Base-by-base conservation (phyloP, 2,113 vertebrate species). In the Atractosteus spatula region DNA sequence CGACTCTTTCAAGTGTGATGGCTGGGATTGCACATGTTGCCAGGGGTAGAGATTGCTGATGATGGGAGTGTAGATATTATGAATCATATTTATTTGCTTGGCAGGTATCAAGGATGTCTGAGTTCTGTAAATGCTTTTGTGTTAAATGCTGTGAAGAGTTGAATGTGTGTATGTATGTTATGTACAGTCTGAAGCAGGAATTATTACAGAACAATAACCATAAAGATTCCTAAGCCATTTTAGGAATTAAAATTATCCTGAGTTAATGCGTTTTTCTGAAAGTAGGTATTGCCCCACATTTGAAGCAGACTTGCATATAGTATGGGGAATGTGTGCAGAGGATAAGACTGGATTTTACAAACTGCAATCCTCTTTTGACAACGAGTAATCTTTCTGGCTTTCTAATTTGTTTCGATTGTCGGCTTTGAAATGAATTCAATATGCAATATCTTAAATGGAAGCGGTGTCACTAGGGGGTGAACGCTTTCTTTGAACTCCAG, bases 331-430 rank as follows among this genome's bases (percentile, higher is more conserved):
- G 61, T 70, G 47, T 66, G 70, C 44, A 14, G 62, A 70, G 79
- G 68, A 75, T 77, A 72, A 75, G 29, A 74, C 57, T 59, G 71
- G 62, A 73, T 81, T 80, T 75, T 77, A 42, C 63, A 54, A 72
- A 61, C 73, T 42, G 16, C 81, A 82, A 82, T 82, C 80, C 76
- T 69, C 66, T 68, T 72, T 57, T 72, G 78, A 79, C 73, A 71
- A 63, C 69, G 59, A 12, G 12, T 72, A 74, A 77, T 80, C 65
- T 76, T 68, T 77, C 71, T 79, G 62, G 65, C 68, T 7, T 41
- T 63, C 63, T 68, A 61, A 74, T 79, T 79, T 79, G 57, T 70
- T 72, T 77, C 70, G 65, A 61, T 69, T 51, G 74, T 57, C 77
- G 80, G 71, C 75, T 81, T 80, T 71, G 68, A 55, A 75, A 73